phyloP scores from a whole-genome alignment of 2,888 invertebrate genomes.

The Ochlodes sylvanus region DNA sequence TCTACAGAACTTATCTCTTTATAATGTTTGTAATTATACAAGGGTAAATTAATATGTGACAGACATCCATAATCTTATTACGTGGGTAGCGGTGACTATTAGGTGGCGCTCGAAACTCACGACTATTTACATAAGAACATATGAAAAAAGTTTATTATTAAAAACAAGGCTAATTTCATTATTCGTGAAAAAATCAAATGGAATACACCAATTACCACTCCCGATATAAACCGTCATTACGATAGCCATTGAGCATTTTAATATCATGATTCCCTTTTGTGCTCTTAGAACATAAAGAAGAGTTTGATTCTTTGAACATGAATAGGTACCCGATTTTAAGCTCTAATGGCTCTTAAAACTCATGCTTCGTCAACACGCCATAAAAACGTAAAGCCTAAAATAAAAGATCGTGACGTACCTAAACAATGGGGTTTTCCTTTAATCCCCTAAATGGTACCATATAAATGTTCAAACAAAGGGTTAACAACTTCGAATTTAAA shows the following conservation, averaged over 20 bases:
- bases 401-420: constrained; percentile 11
- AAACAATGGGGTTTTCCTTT: constrained; percentile 13
- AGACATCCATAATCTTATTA: no score
- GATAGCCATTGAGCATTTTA: no score
- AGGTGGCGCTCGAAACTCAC: no score
- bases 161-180: no score
- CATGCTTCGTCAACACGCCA: not conserved
- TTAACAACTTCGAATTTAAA: not conserved
- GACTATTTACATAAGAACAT: no score
- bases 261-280: not conserved
- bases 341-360: constrained; percentile 6
- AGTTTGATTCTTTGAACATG: not conserved
- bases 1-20: not conserved
- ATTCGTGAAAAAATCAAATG: no score
- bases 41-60: no score
- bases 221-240: no score
- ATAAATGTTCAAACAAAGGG: constrained; percentile 5
- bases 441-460: constrained; percentile 6
- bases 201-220: no score
- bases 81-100: no score
- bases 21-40: no score
- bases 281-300: not conserved
- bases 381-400: not conserved
- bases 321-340: not conserved
- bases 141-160: no score